These are phyloP conservation scores for Maconellicoccus hirsutus DNA, from an alignment of 1,140 invertebrate species.

Conservation along the genomic window DNA sequence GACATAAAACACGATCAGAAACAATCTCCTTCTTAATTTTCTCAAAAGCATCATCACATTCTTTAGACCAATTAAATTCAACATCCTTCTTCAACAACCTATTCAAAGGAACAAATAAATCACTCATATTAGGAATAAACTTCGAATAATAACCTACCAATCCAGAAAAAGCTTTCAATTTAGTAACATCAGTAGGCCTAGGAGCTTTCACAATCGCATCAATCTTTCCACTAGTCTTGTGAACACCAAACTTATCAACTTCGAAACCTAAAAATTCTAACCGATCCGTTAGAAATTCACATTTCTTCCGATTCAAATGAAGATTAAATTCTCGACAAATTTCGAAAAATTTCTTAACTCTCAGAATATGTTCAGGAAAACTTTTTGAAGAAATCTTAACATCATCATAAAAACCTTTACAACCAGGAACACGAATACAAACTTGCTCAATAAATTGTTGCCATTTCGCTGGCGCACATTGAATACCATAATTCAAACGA, in stretches of 20 bases:
- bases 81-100: neutral
- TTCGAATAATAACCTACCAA: constrained; percentile 23
- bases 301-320: neutral
- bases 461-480: constrained; percentile 30
- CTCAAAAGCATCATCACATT: constrained; percentile 26
- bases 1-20: constrained; percentile 24
- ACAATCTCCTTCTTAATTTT: constrained; percentile 25
- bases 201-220: constrained; percentile 33
- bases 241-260: neutral
- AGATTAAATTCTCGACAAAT: neutral
- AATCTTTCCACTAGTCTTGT: constrained; percentile 30
- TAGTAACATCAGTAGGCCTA: constrained; percentile 31
- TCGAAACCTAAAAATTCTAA: constrained; percentile 10
- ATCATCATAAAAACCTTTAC: constrained; percentile 25
- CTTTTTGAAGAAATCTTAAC: constrained; percentile 8
- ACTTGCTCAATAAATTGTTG: constrained; percentile 32
- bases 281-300: neutral
- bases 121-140: constrained; percentile 23
- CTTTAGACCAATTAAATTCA: constrained; percentile 18
- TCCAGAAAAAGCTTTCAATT: constrained; percentile 24
- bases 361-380: constrained; percentile 5
- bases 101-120: constrained; percentile 14
- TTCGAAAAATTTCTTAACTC: constrained; percentile 14
- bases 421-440: neutral
- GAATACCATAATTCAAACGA: constrained; percentile 31